These are phyloP conservation scores for Agonopterix arenella DNA, from an alignment of 2,888 invertebrate species.

Conservation along the genomic window DNA sequence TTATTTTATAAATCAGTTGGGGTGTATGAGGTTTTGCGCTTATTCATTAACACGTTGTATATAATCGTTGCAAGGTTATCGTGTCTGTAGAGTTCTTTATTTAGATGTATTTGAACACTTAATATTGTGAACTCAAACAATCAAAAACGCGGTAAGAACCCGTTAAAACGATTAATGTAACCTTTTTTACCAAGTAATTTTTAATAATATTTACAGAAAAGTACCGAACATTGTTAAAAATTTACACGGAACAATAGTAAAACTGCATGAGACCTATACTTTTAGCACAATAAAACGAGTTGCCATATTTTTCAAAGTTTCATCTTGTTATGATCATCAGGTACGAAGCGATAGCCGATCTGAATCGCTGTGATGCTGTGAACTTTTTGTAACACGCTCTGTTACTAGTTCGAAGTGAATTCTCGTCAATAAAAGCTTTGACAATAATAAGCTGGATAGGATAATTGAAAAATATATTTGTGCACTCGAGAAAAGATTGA, in stretches of 20 bases:
- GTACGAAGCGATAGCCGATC: constrained; percentile 31
- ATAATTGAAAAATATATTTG: background rate
- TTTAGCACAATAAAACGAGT: constrained; percentile 48
- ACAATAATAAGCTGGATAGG: constrained; percentile 22
- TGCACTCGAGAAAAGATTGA: too few species aligned
- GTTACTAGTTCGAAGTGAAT: constrained; percentile 21
- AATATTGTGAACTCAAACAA: too few species aligned
- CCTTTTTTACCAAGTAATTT: too few species aligned
- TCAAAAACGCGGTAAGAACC: too few species aligned
- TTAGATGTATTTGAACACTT: too few species aligned
- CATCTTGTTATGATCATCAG: constrained; percentile 55
- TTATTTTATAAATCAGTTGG: too few species aligned
- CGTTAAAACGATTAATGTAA: too few species aligned
- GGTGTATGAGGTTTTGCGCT: too few species aligned
- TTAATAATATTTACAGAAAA: constrained; percentile 30
- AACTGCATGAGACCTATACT: constrained; percentile 34
- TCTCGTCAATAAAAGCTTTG: constrained; percentile 25
- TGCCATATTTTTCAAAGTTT: constrained; percentile 51
- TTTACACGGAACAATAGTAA: constrained; percentile 39
- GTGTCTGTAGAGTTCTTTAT: too few species aligned
- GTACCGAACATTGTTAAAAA: constrained; percentile 37
- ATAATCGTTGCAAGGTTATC: too few species aligned
- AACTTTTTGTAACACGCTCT: constrained; percentile 43
- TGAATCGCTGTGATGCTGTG: constrained; percentile 39
- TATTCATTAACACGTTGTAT: too few species aligned